Evolutionary conservation across 2,113 vertebrate genomes (phyloP).

Genomic region (human (Homo sapiens)): GRCh38 chr2:116308001-116308500

Average conservation of each 20-base stretch:
- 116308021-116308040: no score
- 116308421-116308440: neutral
- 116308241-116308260: conserved; percentile 15
- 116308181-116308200: no score
- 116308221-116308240: neutral
- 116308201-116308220: no score
- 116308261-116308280: neutral
- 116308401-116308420: neutral
- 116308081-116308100: no score
- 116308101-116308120: no score
- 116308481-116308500: neutral
- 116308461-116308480: neutral
- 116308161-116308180: no score
- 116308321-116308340: neutral
- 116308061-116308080: no score
- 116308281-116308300: neutral
- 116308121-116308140: no score
- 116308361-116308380: neutral
- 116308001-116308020: no score
- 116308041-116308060: no score
- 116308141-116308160: no score
- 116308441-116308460: neutral
- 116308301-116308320: neutral
- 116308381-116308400: neutral
- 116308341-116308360: neutral